phyloP scores from a whole-genome alignment of 2,888 invertebrate genomes.

The Drosophila buzzatii region DNA sequence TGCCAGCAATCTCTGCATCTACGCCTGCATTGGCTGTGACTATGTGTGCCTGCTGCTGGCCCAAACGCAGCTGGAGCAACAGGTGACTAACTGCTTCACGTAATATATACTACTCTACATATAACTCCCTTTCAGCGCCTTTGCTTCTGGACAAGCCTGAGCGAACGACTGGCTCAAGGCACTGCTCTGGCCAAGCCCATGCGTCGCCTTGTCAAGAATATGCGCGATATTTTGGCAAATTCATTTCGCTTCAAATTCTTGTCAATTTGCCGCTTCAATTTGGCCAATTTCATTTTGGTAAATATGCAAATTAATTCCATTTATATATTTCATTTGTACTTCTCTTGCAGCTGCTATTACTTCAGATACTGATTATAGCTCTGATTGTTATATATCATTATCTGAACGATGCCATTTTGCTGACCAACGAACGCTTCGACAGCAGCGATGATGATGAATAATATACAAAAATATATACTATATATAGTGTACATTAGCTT shows the following conservation, averaged over 20 bases:
- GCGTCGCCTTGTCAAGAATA: slow-evolving; percentile 46
- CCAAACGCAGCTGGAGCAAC: slow-evolving; percentile 51
- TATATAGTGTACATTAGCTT: background rate
- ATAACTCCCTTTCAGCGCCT: slow-evolving; percentile 26
- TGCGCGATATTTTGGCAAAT: slow-evolving; percentile 28
- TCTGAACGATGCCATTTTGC: slow-evolving; percentile 50
- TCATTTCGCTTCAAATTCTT: slow-evolving; percentile 47
- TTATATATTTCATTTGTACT: background rate
- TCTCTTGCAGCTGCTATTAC: slow-evolving; percentile 38
- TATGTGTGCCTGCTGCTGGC: slow-evolving; percentile 70
- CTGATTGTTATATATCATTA: slow-evolving; percentile 49
- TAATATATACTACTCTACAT: background rate
- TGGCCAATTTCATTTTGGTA: slow-evolving; percentile 42
- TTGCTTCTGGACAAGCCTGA: slow-evolving; percentile 33
- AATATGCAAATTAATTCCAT: background rate
- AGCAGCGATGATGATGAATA: slow-evolving; percentile 38
- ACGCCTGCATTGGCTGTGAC: slow-evolving; percentile 77
- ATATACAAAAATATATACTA: background rate
- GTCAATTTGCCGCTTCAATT: slow-evolving; percentile 47
- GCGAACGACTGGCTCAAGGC: slow-evolving; percentile 18
- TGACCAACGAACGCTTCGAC: slow-evolving; percentile 59
- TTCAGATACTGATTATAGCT: slow-evolving; percentile 43
- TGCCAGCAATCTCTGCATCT: slow-evolving; percentile 74
- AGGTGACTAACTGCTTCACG: slow-evolving; percentile 44
- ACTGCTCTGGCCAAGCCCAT: slow-evolving; percentile 30